Conservation (phyloP, 2,113 vertebrate genomes). For the Nothocercus julius region DNA sequence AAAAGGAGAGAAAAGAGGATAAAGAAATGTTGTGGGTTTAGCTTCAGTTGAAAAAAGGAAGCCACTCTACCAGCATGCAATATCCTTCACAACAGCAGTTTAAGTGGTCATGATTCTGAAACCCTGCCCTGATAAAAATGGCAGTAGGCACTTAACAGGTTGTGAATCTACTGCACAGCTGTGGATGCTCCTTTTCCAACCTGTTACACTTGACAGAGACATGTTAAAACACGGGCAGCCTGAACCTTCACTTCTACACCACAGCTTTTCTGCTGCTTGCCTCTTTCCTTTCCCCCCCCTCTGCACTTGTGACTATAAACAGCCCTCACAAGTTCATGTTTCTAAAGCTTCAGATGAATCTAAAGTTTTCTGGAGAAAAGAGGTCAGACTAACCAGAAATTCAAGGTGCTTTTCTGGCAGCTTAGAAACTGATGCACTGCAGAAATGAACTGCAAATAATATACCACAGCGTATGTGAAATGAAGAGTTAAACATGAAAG, state of each 20-base stretch:
- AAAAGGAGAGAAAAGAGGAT: background rate
- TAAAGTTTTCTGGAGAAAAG: background rate
- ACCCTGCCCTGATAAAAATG: background rate
- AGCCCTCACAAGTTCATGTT: background rate
- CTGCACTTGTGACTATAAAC: background rate
- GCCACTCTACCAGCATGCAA: constrained; percentile 38
- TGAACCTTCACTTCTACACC: background rate
- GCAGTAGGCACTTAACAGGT: background rate
- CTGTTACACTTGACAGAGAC: background rate
- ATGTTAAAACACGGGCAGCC: background rate
- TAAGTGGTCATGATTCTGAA: background rate
- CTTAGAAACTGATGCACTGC: background rate
- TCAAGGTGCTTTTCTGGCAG: background rate
- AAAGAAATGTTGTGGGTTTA: background rate
- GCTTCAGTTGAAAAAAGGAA: constrained; percentile 56
- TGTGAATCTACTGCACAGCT: background rate
- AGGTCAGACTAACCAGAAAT: background rate
- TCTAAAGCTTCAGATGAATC: background rate
- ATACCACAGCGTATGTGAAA: background rate
- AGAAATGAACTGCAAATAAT: background rate
- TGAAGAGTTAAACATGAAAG: background rate
- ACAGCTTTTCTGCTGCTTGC: background rate
- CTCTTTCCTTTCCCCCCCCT: background rate
- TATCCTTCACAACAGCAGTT: constrained; percentile 40
- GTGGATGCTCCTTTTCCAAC: background rate